Base-by-base conservation (phyloP, 2,797 vertebrate genomes). In the Trachurus trachurus region DNA sequence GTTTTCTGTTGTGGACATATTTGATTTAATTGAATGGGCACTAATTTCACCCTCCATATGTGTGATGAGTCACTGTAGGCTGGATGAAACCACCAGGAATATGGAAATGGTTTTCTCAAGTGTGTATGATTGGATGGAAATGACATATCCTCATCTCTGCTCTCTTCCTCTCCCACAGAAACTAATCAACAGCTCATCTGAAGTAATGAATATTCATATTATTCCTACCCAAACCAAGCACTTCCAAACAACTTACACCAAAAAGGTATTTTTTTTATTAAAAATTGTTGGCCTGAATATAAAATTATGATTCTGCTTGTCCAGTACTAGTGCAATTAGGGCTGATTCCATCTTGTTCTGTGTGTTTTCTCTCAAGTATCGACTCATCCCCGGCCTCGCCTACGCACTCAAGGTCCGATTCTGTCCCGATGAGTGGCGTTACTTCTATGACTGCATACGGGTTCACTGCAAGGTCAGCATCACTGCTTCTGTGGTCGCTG, bases 361-460 rank as follows among this genome's bases (percentile, higher is more conserved):
- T 76, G 10, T 73, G 53, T 63, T 78, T 76, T 60, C n/a, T 29
- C 84, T 89, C 17, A 76, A 99, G 98, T 88, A 93, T 83, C 94
- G 91, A 16, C 95, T 99, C 61, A 91, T 97, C 54, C 98, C 98
- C 0, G 98, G 98, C 73, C 94, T 99, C 62, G 95, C 96, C 12
- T 96, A 96, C 67, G 84, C 60, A 0, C 61, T 98, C 76, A 95
- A 89, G 26, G 81, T 98, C 53, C 91, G 89, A 19, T 98, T 99
- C 88, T 94, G 89, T 66, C 96, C 98, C 10, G 95, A 98, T 65
- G 97, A 98, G 86, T 99, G 97, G 97, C 91, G 96, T 0, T 98
- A 99, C 90, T 99, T 97, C 86, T 97, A 97, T 17, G 98, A 99
- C 89, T 96, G 96, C 87, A 83, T 99, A 60, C 95, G 93, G 31